Base-by-base conservation (phyloP, 2,888 invertebrate species). In the Papilio gigon region DNA sequence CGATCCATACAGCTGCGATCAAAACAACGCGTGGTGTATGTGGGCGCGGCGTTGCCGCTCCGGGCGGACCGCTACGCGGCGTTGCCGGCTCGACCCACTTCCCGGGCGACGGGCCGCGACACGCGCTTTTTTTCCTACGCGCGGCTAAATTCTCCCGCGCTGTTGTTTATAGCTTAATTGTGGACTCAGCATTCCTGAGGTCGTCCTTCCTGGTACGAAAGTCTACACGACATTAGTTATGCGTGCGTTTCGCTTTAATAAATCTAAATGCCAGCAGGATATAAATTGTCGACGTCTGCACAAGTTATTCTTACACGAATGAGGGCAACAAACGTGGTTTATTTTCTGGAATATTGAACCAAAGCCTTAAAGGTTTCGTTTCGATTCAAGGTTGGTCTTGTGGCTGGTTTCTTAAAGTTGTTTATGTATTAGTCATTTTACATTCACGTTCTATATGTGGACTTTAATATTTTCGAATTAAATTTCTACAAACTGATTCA, bases 51-150 rank as follows among this genome's bases (percentile, higher is more conserved):
- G 86, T 84, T 86, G 87, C 87, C 88, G 83, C 80, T 78, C 82
- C 80, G 82, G 58, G 77, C 82, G 81, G 82, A 84, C 85, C 86
- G 83, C 78, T 84, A 76, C 64, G 88, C 86, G 85, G 78, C 78
- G 90, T 87, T 89, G 90, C 88, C 90, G 77, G 70, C 73, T 76
- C 85, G 86, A 73, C 77, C 76, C 76, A 76, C 76, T 77, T 76
- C 71, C 72, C 71, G 66, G 50, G 50, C 60, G 66, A 33, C 60
- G 60, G 47, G 66, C 71, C 73, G 72, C 76, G 74, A 74, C 72
- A 70, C 60, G 64, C 67, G 47, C 79, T 79, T 80, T 85, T 80
- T 63, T 47, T 63, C 17, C 44, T 44, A 25, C 37, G 30, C 44
- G 37, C 44, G 17, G 77, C 84, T 80, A 83, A 84, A 84, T 84